These are phyloP conservation scores for Cybosia mesomella DNA, from an alignment of 2,888 invertebrate genomes.

Conservation along the genomic window DNA sequence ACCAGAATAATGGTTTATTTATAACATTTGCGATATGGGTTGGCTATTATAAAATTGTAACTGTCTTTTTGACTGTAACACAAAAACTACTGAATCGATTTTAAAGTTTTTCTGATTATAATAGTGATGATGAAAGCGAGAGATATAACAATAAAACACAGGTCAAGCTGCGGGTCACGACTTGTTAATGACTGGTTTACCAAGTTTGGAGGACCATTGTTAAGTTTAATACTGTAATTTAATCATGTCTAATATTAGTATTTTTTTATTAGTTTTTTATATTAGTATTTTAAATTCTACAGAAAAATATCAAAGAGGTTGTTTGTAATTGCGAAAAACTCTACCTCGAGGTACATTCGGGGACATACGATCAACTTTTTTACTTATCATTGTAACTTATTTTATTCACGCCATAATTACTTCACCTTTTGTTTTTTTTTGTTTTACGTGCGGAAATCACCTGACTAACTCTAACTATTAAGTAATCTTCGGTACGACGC, in stretches of 20 bases:
- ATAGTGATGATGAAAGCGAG: not conserved
- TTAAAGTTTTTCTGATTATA: not conserved
- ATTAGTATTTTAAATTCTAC: not conserved
- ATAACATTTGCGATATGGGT: not conserved
- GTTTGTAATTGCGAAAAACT: not conserved
- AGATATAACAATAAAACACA: slow-evolving; percentile 1
- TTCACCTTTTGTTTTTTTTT: too few species aligned
- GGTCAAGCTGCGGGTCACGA: not conserved
- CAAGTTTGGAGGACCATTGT: slow-evolving; percentile 2
- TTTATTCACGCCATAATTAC: too few species aligned
- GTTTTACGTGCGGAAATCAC: too few species aligned
- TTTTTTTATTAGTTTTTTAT: too few species aligned
- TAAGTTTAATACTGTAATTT: not conserved
- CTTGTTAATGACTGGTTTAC: not conserved
- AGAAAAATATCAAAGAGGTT: not conserved
- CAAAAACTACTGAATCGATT: slow-evolving; percentile 4
- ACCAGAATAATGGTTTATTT: not conserved
- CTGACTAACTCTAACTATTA: too few species aligned
- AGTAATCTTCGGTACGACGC: too few species aligned
- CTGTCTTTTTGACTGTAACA: not conserved
- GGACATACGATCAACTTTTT: too few species aligned
- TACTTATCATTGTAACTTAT: too few species aligned
- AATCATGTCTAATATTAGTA: not conserved
- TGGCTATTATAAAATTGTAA: not conserved
- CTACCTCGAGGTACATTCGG: not conserved